phyloP scores from a whole-genome alignment of 2,113 vertebrate genomes.

The Herpailurus yagouaroundi region DNA sequence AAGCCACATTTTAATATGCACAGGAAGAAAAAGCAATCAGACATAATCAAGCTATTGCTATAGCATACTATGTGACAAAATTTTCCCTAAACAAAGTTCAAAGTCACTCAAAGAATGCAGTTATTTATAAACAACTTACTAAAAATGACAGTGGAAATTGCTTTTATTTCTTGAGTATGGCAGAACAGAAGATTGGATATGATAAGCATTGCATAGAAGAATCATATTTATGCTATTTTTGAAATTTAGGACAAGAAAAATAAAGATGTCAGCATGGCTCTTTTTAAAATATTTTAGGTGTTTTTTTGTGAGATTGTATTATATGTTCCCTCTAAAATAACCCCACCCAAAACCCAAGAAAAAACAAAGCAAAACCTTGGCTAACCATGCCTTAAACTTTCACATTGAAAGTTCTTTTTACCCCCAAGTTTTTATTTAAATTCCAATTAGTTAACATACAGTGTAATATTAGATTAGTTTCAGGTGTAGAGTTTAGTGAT shows the following conservation, averaged over 20 bases:
- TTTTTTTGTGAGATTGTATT: background rate
- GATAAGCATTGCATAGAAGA: conserved; percentile 38
- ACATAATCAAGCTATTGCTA: conserved; percentile 51
- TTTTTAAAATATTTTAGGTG: background rate
- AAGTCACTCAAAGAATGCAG: conserved; percentile 48
- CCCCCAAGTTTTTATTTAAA: background rate
- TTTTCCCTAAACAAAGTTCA: conserved; percentile 30
- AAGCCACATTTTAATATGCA: background rate
- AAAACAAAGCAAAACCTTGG: background rate
- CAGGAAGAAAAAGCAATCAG: background rate
- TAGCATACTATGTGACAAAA: background rate
- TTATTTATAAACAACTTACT: conserved; percentile 34
- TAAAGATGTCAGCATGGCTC: background rate
- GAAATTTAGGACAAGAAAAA: conserved; percentile 43
- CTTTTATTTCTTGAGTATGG: conserved; percentile 33
- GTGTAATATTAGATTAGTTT: background rate
- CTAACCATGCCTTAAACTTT: background rate
- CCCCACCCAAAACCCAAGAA: background rate
- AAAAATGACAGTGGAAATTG: conserved; percentile 44
- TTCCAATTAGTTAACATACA: background rate
- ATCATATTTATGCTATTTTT: conserved; percentile 32
- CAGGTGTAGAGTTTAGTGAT: background rate
- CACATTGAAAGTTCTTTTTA: background rate
- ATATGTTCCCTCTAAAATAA: background rate
- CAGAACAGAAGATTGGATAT: conserved; percentile 60